These are phyloP conservation scores for Metacarcinus magister DNA, from an alignment of 2,888 invertebrate species.

Conservation along the genomic window DNA sequence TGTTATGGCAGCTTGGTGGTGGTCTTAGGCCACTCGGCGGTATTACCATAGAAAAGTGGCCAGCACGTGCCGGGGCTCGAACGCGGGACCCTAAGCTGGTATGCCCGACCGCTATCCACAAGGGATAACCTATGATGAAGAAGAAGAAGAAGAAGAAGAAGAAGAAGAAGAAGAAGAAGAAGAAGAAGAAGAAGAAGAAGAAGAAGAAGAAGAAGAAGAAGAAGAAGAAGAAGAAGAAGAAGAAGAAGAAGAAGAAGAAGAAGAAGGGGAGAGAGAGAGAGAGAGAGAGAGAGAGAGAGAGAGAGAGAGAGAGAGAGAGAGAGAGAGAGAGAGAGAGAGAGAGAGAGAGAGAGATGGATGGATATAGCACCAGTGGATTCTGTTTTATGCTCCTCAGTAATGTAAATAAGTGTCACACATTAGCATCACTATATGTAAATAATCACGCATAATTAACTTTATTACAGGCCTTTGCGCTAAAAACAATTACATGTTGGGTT, in stretches of 20 bases:
- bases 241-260: no score
- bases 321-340: slow-evolving; percentile 54
- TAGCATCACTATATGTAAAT: slow-evolving; percentile 49
- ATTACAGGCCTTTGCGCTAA: slow-evolving; percentile 40
- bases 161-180: no score
- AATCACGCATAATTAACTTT: slow-evolving; percentile 64
- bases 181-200: no score
- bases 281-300: not conserved
- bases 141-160: not conserved
- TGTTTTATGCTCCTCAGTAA: not conserved
- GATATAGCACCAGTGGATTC: not conserved
- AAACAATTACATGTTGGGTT: slow-evolving; percentile 69
- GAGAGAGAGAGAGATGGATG: slow-evolving; percentile 26
- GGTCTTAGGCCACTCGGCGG: no score
- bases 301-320: slow-evolving; percentile 52
- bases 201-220: not conserved
- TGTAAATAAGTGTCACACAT: not conserved
- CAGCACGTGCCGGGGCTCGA: no score
- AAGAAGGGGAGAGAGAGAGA: not conserved
- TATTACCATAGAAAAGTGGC: no score
- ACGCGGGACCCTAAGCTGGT: no score
- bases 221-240: no score
- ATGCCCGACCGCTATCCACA: no score
- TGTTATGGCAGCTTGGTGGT: no score
- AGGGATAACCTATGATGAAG: no score